Conservation (phyloP, 2,888 invertebrate species). For the Pachydiplax longipennis region DNA sequence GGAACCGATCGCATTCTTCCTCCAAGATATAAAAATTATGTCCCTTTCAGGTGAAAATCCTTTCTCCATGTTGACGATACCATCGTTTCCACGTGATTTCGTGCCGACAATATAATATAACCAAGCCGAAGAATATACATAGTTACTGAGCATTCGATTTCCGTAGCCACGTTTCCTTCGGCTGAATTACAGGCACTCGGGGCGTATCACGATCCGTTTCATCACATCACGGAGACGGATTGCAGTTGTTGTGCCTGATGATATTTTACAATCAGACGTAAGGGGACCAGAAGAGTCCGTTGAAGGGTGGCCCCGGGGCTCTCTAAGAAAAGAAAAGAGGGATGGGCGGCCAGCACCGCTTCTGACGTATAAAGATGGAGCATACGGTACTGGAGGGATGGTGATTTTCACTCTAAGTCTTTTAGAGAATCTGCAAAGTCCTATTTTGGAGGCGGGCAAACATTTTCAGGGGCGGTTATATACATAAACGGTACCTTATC, state of each 20-base stretch:
- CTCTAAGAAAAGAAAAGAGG: background rate
- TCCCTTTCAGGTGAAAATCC: no score
- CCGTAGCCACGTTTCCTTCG: background rate
- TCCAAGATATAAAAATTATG: no score
- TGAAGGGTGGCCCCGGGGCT: constrained; percentile 29
- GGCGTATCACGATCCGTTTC: constrained; percentile 5
- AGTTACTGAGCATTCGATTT: background rate
- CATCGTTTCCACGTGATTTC: no score
- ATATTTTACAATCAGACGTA: constrained; percentile 24
- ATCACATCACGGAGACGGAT: constrained; percentile 1
- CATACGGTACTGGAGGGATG: constrained; percentile 14
- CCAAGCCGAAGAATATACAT: background rate
- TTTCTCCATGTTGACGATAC: no score
- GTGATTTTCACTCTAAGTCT: background rate
- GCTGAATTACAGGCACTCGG: background rate
- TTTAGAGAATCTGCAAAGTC: background rate
- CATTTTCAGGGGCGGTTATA: no score
- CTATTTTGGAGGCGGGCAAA: background rate
- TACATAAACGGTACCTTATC: no score
- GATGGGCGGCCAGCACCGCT: constrained; percentile 20
- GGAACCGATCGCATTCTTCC: background rate
- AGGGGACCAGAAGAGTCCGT: constrained; percentile 25
- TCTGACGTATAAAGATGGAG: constrained; percentile 28
- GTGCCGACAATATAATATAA: background rate
- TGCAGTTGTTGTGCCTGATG: background rate